Evolutionary conservation across 2,797 vertebrate species (phyloP), one percentile per base, ranked within the genome.

Genomic region (Orestias chungarensis): DNA sequence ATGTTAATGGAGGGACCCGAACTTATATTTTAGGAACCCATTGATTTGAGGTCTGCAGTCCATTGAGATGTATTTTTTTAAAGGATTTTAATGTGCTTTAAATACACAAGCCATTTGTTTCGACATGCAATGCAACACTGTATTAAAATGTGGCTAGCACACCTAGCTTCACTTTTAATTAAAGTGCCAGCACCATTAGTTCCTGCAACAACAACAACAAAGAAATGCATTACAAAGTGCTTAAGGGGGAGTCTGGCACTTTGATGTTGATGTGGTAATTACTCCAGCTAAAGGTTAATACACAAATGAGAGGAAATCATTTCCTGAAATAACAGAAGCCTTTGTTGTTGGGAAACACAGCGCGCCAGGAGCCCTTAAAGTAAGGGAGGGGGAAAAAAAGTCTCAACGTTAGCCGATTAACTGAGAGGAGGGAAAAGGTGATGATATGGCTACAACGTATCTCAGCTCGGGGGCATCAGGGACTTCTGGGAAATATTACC

Each of bases 401-500:
- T 83, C 71, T 76, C 64, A 20, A 62, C 47, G 75, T 44, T 66
- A 73, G 70, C 76, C 55, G 71, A 69, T 18, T 73, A 75, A 78
- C 59, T 40, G 76, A 72, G 66, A 70, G 68, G 54, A 79, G 57
- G 66, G 59, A 80, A 81, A 87, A 78, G 75, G 78, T 82, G 79
- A 75, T 75, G 78, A 76, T 84, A 80, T 25, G 64, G 73, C 66
- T 68, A 75, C 55, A 78, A 52, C 55, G 64, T 70, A 69, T 42
- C 64, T 74, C 42, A 61, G 5, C 18, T 75, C 33, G 31, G 17
- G n/a, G 69, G 61, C 70, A 68, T 75, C 73, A 42, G 68, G 86
- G 83, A 86, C 80, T 80, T 85, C 47, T 72, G 67, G 61, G 69
- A 47, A 74, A 84, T 73, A 82, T 52, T 73, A 79, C 29, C 73